These are phyloP conservation scores for Scaptomyza cyrtandrae DNA, from an alignment of 2,888 invertebrate species.

Conservation along the genomic window DNA sequence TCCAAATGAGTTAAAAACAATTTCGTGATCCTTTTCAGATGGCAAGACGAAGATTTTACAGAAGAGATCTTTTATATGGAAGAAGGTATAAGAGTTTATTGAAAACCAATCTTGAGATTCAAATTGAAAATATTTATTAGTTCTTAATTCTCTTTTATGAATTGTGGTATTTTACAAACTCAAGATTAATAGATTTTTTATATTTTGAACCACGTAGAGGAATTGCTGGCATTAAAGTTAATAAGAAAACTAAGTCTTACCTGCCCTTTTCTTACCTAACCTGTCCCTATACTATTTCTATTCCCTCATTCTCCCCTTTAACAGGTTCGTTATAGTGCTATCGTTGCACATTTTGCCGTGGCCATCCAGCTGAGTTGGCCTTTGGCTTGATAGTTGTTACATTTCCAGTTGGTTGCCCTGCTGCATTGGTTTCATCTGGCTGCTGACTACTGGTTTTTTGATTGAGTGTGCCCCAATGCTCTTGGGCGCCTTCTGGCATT, in stretches of 20 bases:
- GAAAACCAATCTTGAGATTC: background rate
- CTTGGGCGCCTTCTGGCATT: constrained; percentile 58
- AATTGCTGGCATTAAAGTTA: too few species aligned
- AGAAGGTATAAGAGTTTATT: background rate
- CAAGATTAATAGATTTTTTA: too few species aligned
- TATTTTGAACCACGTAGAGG: too few species aligned
- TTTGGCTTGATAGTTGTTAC: constrained; percentile 67
- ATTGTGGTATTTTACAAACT: too few species aligned
- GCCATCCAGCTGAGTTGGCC: constrained; percentile 69
- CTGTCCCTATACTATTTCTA: background rate
- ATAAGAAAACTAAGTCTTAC: background rate
- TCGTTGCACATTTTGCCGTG: constrained; percentile 28
- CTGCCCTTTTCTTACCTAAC: background rate
- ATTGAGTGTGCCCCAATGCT: constrained; percentile 51
- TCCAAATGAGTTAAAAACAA: background rate
- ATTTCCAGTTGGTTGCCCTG: constrained; percentile 67
- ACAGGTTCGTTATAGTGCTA: background rate
- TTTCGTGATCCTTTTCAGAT: constrained; percentile 3
- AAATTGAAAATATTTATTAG: too few species aligned
- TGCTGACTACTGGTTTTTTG: constrained; percentile 66
- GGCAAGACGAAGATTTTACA: background rate
- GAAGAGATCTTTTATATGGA: background rate
- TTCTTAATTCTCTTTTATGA: too few species aligned
- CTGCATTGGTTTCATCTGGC: constrained; percentile 35
- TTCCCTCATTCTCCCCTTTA: background rate